Conservation (phyloP, 2,113 vertebrate species). For the Carollia perspicillata region DNA sequence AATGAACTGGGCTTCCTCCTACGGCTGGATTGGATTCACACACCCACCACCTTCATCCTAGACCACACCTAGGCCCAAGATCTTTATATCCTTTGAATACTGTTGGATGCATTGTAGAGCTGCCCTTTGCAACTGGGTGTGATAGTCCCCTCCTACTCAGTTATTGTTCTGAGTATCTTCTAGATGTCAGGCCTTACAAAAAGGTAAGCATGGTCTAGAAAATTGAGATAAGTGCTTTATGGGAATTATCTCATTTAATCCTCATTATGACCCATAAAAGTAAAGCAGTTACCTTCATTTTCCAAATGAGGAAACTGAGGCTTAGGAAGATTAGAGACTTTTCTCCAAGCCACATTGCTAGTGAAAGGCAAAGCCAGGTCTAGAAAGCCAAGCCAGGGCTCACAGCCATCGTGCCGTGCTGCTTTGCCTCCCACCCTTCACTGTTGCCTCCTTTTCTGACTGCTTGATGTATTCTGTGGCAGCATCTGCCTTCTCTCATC, state of each 20-base stretch:
- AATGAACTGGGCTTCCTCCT: background rate
- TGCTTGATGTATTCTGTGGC: too few relatives aligned
- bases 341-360: background rate
- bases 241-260: background rate
- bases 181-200: background rate
- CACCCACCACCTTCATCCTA: background rate
- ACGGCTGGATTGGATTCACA: background rate
- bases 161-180: background rate
- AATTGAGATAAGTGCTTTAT: background rate
- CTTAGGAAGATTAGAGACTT: background rate
- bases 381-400: background rate
- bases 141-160: background rate
- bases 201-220: background rate
- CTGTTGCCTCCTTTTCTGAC: background rate
- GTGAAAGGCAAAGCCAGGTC: background rate
- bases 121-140: background rate
- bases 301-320: background rate
- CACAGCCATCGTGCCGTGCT: fast-evolving
- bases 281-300: background rate
- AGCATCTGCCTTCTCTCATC: background rate
- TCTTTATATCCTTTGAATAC: background rate
- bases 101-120: background rate
- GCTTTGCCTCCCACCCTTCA: background rate
- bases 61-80: too few relatives aligned
- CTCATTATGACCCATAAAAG: background rate